Conservation (phyloP, 1,140 invertebrate species). For the Lanistes nyassanus region DNA sequence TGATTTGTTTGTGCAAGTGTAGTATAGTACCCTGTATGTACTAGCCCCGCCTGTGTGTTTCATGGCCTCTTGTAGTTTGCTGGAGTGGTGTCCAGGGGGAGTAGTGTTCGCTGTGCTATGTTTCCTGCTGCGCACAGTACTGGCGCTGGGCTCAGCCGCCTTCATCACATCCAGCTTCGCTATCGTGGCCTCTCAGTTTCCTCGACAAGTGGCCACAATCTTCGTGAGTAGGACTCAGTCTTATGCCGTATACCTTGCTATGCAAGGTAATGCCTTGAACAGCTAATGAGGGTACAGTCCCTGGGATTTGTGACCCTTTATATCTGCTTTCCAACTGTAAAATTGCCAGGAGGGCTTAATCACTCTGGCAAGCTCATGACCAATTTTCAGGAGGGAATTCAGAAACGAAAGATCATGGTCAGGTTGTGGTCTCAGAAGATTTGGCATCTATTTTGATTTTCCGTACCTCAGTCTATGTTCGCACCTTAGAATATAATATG, state of each 20-base stretch:
- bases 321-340: too few species aligned
- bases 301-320: too few species aligned
- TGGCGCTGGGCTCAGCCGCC: slow-evolving; percentile 90
- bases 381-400: too few species aligned
- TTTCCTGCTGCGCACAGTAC: slow-evolving; percentile 85
- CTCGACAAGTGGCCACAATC: slow-evolving; percentile 86
- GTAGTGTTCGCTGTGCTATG: slow-evolving; percentile 85
- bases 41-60: not conserved
- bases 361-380: too few species aligned
- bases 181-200: slow-evolving; percentile 92
- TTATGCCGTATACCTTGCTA: too few species aligned
- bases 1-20: not conserved
- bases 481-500: not conserved
- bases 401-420: too few species aligned
- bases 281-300: too few species aligned
- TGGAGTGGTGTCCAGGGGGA: slow-evolving; percentile 81
- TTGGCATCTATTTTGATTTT: too few species aligned
- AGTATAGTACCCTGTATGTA: not conserved
- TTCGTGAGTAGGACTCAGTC: slow-evolving; percentile 74
- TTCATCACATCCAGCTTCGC: slow-evolving; percentile 93
- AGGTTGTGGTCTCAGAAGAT: too few species aligned
- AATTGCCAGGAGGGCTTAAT: too few species aligned
- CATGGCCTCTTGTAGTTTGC: slow-evolving; percentile 19
- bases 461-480: not conserved
- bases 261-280: too few species aligned